Conservation (phyloP, 2,113 vertebrate genomes). For the Sturnus vulgaris region DNA sequence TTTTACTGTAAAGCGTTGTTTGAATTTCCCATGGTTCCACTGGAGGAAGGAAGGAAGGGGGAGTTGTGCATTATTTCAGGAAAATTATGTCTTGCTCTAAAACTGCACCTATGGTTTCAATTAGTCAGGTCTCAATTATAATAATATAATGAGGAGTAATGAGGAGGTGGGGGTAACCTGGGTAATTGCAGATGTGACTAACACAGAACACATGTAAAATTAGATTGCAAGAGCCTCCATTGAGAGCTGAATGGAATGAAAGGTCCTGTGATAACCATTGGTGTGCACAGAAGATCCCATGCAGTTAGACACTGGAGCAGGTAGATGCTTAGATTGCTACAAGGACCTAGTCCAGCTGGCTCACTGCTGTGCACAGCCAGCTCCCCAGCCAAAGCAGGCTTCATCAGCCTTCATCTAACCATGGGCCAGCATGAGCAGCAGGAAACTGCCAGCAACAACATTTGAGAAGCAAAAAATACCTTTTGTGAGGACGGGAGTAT, state of each 20-base stretch:
- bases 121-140: slow-evolving; percentile 29
- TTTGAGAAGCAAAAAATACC: background rate
- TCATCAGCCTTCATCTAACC: background rate
- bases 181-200: slow-evolving; percentile 21
- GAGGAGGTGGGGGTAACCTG: slow-evolving; percentile 19
- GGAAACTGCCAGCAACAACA: background rate
- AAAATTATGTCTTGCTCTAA: background rate
- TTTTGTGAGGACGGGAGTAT: background rate
- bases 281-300: background rate
- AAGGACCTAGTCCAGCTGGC: background rate
- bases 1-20: background rate
- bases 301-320: background rate
- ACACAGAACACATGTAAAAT: slow-evolving; percentile 33
- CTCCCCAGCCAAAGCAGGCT: background rate
- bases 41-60: background rate
- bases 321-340: fast-evolving
- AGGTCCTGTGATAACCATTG: background rate
- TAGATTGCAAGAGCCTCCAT: background rate
- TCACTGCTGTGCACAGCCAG: background rate
- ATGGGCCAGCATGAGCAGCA: background rate
- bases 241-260: background rate
- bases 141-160: slow-evolving; percentile 7
- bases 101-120: slow-evolving; percentile 37
- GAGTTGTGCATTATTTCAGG: background rate
- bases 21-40: background rate